phyloP scores from a whole-genome alignment of 2,888 invertebrate species.

The Drosophila yooni region DNA sequence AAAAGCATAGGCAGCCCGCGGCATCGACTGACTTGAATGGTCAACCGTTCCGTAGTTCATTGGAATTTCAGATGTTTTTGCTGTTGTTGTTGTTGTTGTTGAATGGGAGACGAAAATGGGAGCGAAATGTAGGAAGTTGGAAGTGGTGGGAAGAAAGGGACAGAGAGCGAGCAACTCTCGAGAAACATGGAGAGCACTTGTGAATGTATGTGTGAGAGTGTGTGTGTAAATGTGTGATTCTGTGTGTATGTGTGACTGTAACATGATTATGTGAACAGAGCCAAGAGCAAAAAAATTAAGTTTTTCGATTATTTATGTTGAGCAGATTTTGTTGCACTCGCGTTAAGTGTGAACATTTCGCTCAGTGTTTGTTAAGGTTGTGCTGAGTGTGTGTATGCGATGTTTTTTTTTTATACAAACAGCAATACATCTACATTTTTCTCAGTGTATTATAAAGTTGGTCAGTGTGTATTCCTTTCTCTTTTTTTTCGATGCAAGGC shows the following conservation, averaged over 20 bases:
- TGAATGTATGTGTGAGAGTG: constrained; percentile 1
- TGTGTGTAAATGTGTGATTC: constrained; percentile 6
- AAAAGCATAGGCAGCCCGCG: constrained; percentile 20
- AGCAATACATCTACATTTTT: constrained; percentile 1
- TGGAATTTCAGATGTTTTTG: constrained; percentile 44
- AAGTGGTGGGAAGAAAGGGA: constrained; percentile 7
- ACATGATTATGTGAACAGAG: constrained; percentile 5
- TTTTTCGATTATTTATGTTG: constrained; percentile 6
- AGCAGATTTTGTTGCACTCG: not conserved
- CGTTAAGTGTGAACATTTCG: not conserved
- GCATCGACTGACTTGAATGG: constrained; percentile 35
- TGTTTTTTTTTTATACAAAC: not conserved
- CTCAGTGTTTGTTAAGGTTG: not conserved
- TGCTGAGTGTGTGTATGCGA: not conserved
- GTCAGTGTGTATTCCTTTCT: not conserved
- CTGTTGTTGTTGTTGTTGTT: constrained; percentile 11
- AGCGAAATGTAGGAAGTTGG: constrained; percentile 43
- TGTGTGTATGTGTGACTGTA: constrained; percentile 1
- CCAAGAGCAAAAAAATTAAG: constrained; percentile 3
- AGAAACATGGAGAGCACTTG: constrained; percentile 33
- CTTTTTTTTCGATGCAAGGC: constrained; percentile 47
- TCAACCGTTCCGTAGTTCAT: constrained; percentile 54
- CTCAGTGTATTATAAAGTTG: constrained; percentile 13
- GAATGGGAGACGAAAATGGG: constrained; percentile 48
- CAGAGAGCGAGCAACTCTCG: constrained; percentile 22